Conservation (phyloP, 2,888 invertebrate species). For the Physocephala rufipes region DNA sequence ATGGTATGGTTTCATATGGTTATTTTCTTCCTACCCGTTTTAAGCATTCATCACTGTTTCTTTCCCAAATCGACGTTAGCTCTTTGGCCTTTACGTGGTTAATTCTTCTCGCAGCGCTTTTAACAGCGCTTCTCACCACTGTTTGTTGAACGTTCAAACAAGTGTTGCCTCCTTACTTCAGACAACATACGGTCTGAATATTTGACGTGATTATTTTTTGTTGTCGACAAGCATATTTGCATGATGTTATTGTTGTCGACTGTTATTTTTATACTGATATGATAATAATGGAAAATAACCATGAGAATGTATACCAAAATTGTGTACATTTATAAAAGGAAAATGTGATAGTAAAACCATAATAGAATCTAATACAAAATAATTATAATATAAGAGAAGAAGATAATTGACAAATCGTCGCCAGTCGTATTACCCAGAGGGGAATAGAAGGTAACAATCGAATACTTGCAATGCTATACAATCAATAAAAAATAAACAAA, state of each 20-base stretch:
- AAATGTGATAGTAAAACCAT: neutral
- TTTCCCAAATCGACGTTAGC: neutral
- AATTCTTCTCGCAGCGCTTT: neutral
- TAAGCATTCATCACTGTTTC: too few relatives aligned
- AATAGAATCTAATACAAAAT: neutral
- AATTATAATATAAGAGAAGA: neutral
- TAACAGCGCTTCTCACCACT: too few relatives aligned
- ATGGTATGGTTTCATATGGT: neutral
- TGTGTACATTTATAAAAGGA: slow-evolving; percentile 19
- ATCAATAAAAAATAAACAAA: too few relatives aligned
- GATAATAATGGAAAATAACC: neutral
- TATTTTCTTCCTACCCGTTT: too few relatives aligned
- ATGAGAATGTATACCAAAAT: neutral
- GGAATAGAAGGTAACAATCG: neutral
- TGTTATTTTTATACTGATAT: neutral
- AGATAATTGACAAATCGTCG: too few relatives aligned
- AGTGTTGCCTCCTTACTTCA: slow-evolving; percentile 7
- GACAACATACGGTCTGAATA: neutral
- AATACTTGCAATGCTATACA: too few relatives aligned
- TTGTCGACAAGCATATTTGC: too few relatives aligned
- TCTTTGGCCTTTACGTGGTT: neutral
- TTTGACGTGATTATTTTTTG: neutral
- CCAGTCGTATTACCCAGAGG: too few relatives aligned
- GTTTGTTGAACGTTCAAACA: neutral
- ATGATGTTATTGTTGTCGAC: neutral